Evolutionary conservation across 2,888 invertebrate species (phyloP).

Genomic region (Nephrotoma appendiculata): DNA sequence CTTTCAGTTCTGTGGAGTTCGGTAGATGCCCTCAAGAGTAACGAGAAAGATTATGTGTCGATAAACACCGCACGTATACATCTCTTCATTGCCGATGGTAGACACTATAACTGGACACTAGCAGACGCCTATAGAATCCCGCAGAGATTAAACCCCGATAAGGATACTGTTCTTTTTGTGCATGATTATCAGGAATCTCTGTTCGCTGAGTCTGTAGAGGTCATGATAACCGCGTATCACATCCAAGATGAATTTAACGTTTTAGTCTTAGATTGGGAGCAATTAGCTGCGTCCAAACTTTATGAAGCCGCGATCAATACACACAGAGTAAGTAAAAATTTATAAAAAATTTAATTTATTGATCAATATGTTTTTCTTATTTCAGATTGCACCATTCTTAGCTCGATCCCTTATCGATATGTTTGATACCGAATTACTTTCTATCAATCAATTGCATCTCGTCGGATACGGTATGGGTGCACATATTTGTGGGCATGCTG

Average conservation of each 20-base stretch:
- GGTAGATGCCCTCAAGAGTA: background rate
- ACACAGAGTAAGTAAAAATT: background rate
- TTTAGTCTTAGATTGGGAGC: slow-evolving; percentile 28
- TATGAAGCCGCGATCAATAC: slow-evolving; percentile 23
- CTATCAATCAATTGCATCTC: slow-evolving; percentile 24
- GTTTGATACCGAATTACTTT: slow-evolving; percentile 25
- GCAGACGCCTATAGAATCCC: background rate
- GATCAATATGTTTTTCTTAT: background rate
- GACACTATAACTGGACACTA: background rate
- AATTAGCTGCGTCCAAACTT: slow-evolving; percentile 30
- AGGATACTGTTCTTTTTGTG: slow-evolving; percentile 41
- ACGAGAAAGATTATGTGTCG: background rate
- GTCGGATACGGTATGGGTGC: slow-evolving; percentile 31
- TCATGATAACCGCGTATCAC: slow-evolving; percentile 28
- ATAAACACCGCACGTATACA: background rate
- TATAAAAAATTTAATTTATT: background rate
- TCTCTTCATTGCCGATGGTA: background rate
- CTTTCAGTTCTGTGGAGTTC: background rate
- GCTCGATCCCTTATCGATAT: slow-evolving; percentile 20
- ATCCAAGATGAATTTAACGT: slow-evolving; percentile 25
- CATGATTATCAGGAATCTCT: slow-evolving; percentile 45
- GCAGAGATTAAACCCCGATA: slow-evolving; percentile 24
- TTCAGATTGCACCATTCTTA: slow-evolving; percentile 14
- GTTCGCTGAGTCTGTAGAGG: slow-evolving; percentile 40
- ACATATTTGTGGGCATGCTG: slow-evolving; percentile 27